These are phyloP conservation scores for Dysidea cf. avara DNA, from an alignment of 37 sponge, comb jelly and placozoan species.

Conservation along the genomic window DNA sequence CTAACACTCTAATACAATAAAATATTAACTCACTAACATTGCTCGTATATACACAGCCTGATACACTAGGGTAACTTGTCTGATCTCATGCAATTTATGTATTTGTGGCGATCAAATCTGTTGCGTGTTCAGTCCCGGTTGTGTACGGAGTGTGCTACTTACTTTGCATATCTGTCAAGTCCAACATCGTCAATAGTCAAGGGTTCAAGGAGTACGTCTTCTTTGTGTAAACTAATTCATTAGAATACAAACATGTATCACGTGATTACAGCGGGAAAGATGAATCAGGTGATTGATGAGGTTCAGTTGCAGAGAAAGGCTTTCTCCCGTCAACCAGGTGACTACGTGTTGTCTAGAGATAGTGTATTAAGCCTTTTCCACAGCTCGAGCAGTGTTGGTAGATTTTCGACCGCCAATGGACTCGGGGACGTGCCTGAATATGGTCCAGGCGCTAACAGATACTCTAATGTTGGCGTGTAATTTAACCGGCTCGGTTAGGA, in stretches of 20 bases:
- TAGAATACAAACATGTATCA: too few relatives aligned
- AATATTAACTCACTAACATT: too few relatives aligned
- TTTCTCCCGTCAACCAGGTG: slow-evolving; percentile 58
- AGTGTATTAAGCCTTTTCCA: too few relatives aligned
- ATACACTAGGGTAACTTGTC: too few relatives aligned
- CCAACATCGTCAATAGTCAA: too few relatives aligned
- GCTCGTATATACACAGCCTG: too few relatives aligned
- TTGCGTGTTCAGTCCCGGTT: not conserved
- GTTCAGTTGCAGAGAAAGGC: slow-evolving; percentile 11
- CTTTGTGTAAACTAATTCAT: too few relatives aligned
- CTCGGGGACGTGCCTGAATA: slow-evolving; percentile 7
- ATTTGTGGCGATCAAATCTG: not conserved
- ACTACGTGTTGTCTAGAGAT: too few relatives aligned
- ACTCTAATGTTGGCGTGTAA: slow-evolving; percentile 30
- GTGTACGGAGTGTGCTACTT: slow-evolving; percentile 9
- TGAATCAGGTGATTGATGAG: not conserved
- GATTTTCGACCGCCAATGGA: slow-evolving; percentile 50
- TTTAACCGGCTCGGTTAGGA: slow-evolving; percentile 30
- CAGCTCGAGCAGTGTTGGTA: slow-evolving; percentile 61
- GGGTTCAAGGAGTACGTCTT: too few relatives aligned
- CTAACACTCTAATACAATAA: too few relatives aligned
- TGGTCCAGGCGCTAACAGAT: slow-evolving; percentile 48
- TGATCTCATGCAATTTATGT: not conserved
- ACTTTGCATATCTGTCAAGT: slow-evolving; percentile 80
- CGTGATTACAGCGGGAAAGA: not conserved